Evolutionary conservation across 2,888 invertebrate species (phyloP), one percentile per base, ranked within the genome.

Genomic region (Oligia fasciuncula): DNA sequence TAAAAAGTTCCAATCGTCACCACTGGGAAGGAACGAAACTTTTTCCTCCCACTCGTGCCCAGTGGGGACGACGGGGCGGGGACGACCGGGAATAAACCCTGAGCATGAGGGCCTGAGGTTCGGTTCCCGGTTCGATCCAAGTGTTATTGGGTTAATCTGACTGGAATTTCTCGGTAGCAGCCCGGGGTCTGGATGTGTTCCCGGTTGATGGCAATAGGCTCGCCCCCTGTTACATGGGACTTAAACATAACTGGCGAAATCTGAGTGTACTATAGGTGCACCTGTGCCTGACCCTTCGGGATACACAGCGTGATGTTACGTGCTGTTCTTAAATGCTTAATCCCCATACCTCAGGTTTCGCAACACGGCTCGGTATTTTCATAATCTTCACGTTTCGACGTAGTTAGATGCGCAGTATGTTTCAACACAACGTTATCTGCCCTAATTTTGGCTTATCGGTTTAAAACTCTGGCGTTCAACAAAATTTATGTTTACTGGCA

Each of bases 391-490:
- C 63, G 66, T 17, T 69, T 51, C 66, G 60, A 76, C 60, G 81
- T 46, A 49, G 9, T n/a, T 54, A 70, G 54, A 51, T 81, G 80
- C 80, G 80, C 70, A 81, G 62, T 81, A 70, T 17, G 29, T 81
- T 81, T 81, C 81, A 66, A 81, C 81, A 71, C 40, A n/a, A 14
- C 35, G 29, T 81, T 81, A 81, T 81, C 81, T 81, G 81, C 76
- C 81, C 81, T 54, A 81, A 81, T 71, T 81, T 67, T 9, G n/a
- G 66, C 66, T 81, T 81, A 81, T 81, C 76, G 75, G 43, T 66
- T 40, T 46, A 67, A 71, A 81, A 76, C 17, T 46, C 60, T 46
- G 19, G 23, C 19, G 40, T 70, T 19, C 17, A 70, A 65, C 60
- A 51, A 73, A 79, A 73, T 73, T n/a, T 71, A 70, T 70, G 68